Conservation (phyloP, 2,797 vertebrate genomes). For the Poecilia gillii region DNA sequence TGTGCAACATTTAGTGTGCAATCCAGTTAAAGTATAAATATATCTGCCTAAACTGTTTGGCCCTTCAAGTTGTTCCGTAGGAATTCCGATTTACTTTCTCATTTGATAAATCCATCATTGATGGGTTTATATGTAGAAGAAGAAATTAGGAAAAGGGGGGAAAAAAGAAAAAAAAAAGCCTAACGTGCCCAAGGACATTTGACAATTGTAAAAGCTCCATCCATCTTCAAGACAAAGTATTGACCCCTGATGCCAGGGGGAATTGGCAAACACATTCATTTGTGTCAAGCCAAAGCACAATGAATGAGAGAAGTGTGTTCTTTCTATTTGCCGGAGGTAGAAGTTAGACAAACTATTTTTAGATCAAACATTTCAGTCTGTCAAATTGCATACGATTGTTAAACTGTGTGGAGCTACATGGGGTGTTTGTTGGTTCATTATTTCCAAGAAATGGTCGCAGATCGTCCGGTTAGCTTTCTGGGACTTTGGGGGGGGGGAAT, state of each 20-base stretch:
- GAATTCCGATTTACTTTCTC: slow-evolving; percentile 55
- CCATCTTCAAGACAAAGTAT: slow-evolving; percentile 74
- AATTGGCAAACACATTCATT: slow-evolving; percentile 69
- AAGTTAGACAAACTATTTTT: slow-evolving; percentile 39
- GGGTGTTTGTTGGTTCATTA: not conserved
- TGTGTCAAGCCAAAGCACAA: slow-evolving; percentile 55
- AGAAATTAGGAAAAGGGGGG: slow-evolving; percentile 18
- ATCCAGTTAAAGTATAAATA: not conserved
- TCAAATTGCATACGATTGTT: not conserved
- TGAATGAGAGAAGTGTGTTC: slow-evolving; percentile 48
- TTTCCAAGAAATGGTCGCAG: not conserved
- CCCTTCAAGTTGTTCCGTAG: slow-evolving; percentile 23
- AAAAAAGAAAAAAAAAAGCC: slow-evolving; percentile 12
- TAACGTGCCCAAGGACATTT: slow-evolving; percentile 54
- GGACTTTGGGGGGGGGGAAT: not conserved
- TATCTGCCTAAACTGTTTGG: no score
- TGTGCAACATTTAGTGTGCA: not conserved
- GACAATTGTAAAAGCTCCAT: slow-evolving; percentile 71
- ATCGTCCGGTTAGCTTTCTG: not conserved
- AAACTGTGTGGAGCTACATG: not conserved
- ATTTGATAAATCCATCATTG: slow-evolving; percentile 56
- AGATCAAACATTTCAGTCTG: not conserved
- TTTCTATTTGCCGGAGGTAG: slow-evolving; percentile 65
- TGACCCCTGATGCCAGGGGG: slow-evolving; percentile 53
- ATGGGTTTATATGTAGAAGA: slow-evolving; percentile 8